Conservation (phyloP, 2,888 invertebrate species). For the Microdon myrmicae region DNA sequence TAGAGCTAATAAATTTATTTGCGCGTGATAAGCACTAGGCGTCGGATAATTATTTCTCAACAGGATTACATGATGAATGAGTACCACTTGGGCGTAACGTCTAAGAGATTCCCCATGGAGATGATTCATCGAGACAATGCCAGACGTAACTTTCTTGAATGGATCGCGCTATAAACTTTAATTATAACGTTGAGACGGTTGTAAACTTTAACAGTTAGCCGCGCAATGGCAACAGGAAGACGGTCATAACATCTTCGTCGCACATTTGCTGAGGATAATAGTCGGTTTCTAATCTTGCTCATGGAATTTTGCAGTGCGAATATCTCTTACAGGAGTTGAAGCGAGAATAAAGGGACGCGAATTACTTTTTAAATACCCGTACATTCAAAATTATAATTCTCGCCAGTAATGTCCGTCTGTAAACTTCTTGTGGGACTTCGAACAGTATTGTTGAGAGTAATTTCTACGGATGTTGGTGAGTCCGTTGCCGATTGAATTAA, state of each 20-base stretch:
- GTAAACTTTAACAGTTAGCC: constrained; percentile 26
- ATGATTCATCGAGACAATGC: constrained; percentile 28
- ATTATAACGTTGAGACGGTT: constrained; percentile 37
- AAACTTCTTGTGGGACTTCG: too few species aligned
- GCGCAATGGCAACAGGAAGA: constrained; percentile 35
- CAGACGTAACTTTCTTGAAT: not conserved
- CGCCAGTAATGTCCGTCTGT: too few species aligned
- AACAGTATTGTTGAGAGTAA: too few species aligned
- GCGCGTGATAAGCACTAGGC: constrained; percentile 39
- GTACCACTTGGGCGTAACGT: not conserved
- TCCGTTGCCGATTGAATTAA: too few species aligned
- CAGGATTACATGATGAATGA: constrained; percentile 42
- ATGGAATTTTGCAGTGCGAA: too few species aligned
- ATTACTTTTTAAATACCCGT: too few species aligned
- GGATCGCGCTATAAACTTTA: constrained; percentile 30
- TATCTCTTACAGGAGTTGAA: too few species aligned
- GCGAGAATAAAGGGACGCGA: too few species aligned
- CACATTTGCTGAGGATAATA: constrained; percentile 22
- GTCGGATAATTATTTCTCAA: constrained; percentile 29
- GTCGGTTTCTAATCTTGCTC: constrained; percentile 39
- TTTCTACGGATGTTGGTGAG: too few species aligned
- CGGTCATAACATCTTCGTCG: constrained; percentile 38
- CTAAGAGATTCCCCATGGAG: constrained; percentile 13
- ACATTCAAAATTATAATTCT: too few species aligned
- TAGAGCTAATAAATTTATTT: constrained; percentile 45